Base-by-base conservation (phyloP, 2,888 invertebrate genomes). In the Eudasyphora cyanicolor region DNA sequence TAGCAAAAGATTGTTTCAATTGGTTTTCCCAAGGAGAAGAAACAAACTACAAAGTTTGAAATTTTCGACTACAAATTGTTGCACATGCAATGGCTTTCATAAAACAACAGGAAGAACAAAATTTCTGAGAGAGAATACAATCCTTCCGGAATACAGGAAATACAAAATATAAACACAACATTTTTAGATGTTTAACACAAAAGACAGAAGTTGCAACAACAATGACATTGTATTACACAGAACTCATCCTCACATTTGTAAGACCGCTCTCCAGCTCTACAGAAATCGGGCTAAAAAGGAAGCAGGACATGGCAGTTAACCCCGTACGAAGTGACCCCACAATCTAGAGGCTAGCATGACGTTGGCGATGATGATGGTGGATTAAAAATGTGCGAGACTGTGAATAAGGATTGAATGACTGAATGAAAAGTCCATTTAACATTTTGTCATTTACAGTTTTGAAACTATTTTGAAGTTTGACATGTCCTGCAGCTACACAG, bases 371-470 rank as follows among this genome's bases (percentile, higher is more conserved):
- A 60, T 32, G 29, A 60, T 60, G 29, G 29, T 27, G 29, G 29
- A 29, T 60, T 21, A 8, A 10, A 14, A 29, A 7, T 27, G 21
- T 19, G n/a, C 67, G 42, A 35, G 29, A 64, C 38, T 42, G 60
- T 60, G 67, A 67, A 21, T 42, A 42, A 67, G 42, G 14, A 67
- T 67, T 38, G 60, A 57, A 54, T 38, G 17, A 67, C 71, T 82
- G 73, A 64, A 75, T 74, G 87, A 88, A 88, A 88, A 89, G 87
- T 88, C 87, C 88, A 89, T 90, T 90, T 88, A 90, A 89, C 89
- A 90, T 89, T 90, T 90, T 90, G 90, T 89, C 91, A 90, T 88
- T 90, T 89, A 89, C 90, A 90, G 89, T 90, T 89, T 89, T 87
- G 87, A 89, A 90, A 90, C 89, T 88, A 88, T 89, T 90, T 88